Evolutionary conservation across 2,797 vertebrate genomes (phyloP), one percentile per base, ranked within the genome.

Genomic region (Eospalax fontanierii): DNA sequence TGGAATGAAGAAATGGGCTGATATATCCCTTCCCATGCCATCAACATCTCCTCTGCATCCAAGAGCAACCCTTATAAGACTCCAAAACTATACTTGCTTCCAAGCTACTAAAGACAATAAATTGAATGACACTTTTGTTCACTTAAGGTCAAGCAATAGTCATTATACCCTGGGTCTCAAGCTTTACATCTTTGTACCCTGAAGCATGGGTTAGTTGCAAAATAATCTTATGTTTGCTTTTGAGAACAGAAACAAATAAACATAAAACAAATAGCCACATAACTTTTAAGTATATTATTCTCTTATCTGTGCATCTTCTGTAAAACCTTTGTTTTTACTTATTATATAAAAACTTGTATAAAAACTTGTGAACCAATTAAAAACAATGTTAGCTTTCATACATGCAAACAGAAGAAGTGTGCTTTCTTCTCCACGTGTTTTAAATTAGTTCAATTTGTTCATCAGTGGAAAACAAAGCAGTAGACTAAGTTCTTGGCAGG

Each of bases 341-440:
- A 97, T 97, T 98, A 95, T 78, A 96, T 95, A 95, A 91, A 97
- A 97, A 97, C 96, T 97, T 98, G 95, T 94, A 54, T 14, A 54
- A 54, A 54, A 97, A 97, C 96, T 97, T 98, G 95, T 94, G 98
- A 98, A 97, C 94, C 97, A 97, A 98, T 98, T 98, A 97, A 97
- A 98, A 97, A 95, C 43, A 71, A 97, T 8, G 14, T 97, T 92
- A 97, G 96, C 89, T 98, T 87, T 98, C 97, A 96, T 96, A 97
- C 96, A 97, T 97, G 96, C 96, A 97, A 98, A 97, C 86, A 90
- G 92, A 97, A 97, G 96, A 88, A 87, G 80, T 94, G 90, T 40
- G 50, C 93, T 97, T 97, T 97, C 92, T 98, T 97, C 78, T 92
- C 94, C 97, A 97, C 70, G 7, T 98, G 98, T 98, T 98, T 98